Evolutionary conservation across 2,113 vertebrate species (phyloP).

Genomic region (Thamnophis sirtalis): DNA sequence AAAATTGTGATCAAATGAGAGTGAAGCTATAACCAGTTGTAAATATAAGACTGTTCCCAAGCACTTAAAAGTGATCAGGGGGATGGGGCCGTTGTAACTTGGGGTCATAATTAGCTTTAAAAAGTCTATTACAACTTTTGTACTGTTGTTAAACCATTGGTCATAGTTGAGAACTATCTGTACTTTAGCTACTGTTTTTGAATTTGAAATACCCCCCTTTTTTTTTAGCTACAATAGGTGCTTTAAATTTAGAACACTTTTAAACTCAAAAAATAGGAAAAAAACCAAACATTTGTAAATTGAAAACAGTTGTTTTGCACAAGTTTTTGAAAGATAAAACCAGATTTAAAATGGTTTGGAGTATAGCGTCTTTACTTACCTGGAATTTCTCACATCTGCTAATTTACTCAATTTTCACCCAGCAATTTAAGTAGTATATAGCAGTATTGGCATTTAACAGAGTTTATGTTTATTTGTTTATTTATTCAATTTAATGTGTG

Average conservation of each 20-base stretch:
- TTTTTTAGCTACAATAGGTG: neutral
- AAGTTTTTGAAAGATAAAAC: neutral
- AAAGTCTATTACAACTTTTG: neutral
- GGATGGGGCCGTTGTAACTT: neutral
- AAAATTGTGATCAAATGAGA: neutral
- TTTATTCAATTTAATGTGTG: neutral
- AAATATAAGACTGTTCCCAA: neutral
- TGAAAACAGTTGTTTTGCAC: neutral
- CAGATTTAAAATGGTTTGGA: neutral
- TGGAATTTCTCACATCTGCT: neutral
- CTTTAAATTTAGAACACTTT: neutral
- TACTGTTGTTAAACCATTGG: neutral
- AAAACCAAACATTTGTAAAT: neutral
- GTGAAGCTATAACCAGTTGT: neutral
- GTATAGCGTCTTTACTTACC: neutral
- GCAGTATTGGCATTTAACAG: neutral
- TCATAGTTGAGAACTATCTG: neutral
- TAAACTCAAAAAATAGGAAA: neutral
- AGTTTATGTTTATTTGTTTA: neutral
- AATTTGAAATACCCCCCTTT: neutral
- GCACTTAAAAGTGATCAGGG: neutral
- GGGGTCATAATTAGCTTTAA: neutral
- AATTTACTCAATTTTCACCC: neutral
- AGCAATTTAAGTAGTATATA: neutral
- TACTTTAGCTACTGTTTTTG: neutral